Base-by-base conservation (phyloP, 2,888 invertebrate species). In the Drosophila cyrtoloma region DNA sequence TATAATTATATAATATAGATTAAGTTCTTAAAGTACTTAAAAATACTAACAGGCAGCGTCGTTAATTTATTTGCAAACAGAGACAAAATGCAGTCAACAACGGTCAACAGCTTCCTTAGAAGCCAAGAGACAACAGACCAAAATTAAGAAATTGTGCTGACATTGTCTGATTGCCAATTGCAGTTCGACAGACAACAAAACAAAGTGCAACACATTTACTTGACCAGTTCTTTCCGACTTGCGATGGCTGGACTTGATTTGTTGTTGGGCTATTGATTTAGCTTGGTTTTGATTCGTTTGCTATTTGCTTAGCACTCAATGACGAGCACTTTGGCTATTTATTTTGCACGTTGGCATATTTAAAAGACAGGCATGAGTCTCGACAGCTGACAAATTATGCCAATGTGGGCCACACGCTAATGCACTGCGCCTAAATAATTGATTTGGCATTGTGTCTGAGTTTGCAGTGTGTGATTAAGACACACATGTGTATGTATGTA, bases 371-470 rank as follows among this genome's bases (percentile, higher is more conserved):
- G 60, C 56, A 44, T 51, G 42, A 72, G 75, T 62, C 87, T 60
- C 71, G 74, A 77, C 86, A 83, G 64, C 71, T 79, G 81, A 83
- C 85, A 88, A 88, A 85, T 86, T 85, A 86, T 86, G 84, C 75
- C 84, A 75, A 71, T 84, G 83, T 75, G 73, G 72, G 66, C 52
- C 51, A 73, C 59, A 56, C 79, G 74, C 85, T 86, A 86, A 86
- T 86, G 89, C 85, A 89, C 71, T 85, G 59, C 53, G 66, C 79
- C 82, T 86, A 76, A 89, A 89, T 86, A 79, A 86, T 86, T 86
- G 66, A 89, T 53, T 56, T 58, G 66, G 57, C 74, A 73, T 76
- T 86, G 86, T 77, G 62, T 47, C 58, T 67, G 67, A 64, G 84
- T 68, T 84, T 79, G 71, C 81, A 81, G 68, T 73, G 77, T 71